phyloP scores from a whole-genome alignment of 2,113 vertebrate genomes.

The Rhadina sibilatrix region DNA sequence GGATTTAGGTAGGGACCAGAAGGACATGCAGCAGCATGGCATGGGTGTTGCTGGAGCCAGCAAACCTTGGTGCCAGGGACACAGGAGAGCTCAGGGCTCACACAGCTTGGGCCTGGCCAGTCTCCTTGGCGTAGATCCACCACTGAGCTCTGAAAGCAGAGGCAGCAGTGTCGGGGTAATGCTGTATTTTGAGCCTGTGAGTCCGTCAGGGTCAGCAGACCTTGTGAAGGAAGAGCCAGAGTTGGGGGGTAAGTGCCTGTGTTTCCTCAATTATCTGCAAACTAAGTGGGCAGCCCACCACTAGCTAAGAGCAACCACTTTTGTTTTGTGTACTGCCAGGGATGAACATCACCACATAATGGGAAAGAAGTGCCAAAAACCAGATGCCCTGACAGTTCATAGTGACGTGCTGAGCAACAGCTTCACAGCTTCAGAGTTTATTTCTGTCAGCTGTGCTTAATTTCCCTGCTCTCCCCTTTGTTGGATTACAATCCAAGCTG shows the following conservation, averaged over 20 bases:
- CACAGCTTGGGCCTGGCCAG: neutral
- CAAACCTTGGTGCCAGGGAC: neutral
- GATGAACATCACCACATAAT: neutral
- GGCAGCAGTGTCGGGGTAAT: neutral
- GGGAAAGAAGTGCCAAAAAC: neutral
- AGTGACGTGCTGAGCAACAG: neutral
- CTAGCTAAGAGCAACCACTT: neutral
- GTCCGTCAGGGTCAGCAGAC: neutral
- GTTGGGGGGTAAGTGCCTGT: neutral
- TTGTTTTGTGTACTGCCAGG: neutral
- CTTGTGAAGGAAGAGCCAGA: neutral
- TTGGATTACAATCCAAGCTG: neutral
- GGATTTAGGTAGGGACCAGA: neutral
- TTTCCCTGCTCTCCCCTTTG: neutral
- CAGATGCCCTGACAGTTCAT: neutral
- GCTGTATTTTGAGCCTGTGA: neutral
- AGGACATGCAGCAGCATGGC: neutral
- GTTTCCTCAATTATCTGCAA: neutral
- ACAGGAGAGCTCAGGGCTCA: neutral
- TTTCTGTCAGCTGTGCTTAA: conserved; percentile 4
- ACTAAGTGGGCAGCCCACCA: neutral
- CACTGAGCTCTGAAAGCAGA: neutral
- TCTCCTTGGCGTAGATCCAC: neutral
- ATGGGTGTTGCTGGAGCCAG: neutral
- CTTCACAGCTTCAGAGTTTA: conserved; percentile 8